A percentile compares a stretch with the other conserved stretches of the same genome.
phyloP scores from a whole-genome alignment of 1,140 invertebrate species.

The Heterodera carotae region DNA sequence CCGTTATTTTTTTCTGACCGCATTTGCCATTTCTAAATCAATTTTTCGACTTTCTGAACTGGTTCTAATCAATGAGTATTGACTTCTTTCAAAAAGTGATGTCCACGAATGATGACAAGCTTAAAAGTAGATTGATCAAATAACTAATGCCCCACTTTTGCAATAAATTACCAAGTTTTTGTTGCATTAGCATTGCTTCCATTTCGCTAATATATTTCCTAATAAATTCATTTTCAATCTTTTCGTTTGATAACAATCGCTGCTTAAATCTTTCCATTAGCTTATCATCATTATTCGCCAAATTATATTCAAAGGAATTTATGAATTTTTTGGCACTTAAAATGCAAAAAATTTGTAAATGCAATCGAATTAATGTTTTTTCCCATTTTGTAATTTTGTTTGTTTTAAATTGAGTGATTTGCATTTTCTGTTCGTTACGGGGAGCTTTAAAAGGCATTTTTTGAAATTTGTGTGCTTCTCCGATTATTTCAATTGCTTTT shows the following conservation, averaged over 20 bases:
- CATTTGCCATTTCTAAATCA: background rate
- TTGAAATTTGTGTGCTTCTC: no score
- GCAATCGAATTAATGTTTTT: background rate
- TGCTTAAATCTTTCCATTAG: no score
- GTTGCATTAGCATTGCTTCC: background rate
- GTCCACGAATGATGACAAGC: no score
- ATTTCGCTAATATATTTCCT: background rate
- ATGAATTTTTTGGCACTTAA: background rate
- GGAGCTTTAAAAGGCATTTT: no score
- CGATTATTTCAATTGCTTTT: no score
- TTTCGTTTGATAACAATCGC: no score
- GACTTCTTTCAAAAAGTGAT: background rate
- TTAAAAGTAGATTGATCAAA: no score
- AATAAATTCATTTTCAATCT: background rate
- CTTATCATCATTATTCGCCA: background rate
- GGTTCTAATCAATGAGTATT: background rate
- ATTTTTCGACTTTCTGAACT: background rate
- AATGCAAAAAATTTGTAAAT: background rate
- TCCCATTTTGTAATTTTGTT: background rate
- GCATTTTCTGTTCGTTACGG: no score
- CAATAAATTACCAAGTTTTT: background rate
- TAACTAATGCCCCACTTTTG: no score
- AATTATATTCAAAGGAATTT: background rate
- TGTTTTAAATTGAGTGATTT: background rate
- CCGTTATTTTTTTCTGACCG: background rate